These are phyloP conservation scores for Diabrotica balteata DNA, from an alignment of 2,888 invertebrate species.

Conservation along the genomic window DNA sequence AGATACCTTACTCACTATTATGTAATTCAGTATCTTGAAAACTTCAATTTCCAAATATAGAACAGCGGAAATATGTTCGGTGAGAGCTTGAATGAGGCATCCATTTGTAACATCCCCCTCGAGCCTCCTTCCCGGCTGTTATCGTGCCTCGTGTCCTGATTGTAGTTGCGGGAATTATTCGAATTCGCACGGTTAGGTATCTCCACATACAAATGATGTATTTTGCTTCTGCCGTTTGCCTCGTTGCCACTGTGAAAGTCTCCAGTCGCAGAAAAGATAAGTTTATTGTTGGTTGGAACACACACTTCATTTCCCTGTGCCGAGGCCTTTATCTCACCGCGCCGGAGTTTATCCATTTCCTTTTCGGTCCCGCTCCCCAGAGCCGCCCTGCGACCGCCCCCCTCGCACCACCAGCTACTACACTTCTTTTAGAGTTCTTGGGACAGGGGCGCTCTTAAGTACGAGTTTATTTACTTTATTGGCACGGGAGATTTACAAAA, in stretches of 20 bases:
- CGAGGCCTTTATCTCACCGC: constrained; percentile 59
- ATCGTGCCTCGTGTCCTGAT: constrained; percentile 22
- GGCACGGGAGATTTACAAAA: no score
- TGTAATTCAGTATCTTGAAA: constrained; percentile 6
- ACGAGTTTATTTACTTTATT: constrained; percentile 3
- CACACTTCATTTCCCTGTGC: constrained; percentile 59
- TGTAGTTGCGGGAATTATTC: constrained; percentile 46
- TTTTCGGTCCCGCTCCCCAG: constrained; percentile 48
- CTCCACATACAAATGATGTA: constrained; percentile 60
- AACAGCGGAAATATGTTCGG: constrained; percentile 23
- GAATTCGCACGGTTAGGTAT: constrained; percentile 57
- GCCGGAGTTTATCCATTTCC: constrained; percentile 60
- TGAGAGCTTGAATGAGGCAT: constrained; percentile 24
- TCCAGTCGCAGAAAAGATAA: constrained; percentile 60
- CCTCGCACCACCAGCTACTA: constrained; percentile 21
- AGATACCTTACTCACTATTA: no score
- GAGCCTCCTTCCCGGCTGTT: constrained; percentile 6
- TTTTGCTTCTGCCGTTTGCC: constrained; percentile 50
- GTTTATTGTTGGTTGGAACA: constrained; percentile 60
- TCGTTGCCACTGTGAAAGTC: constrained; percentile 49
- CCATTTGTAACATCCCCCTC: constrained; percentile 22
- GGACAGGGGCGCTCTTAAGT: constrained; percentile 12
- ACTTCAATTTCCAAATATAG: constrained; percentile 25
- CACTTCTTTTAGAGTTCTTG: constrained; percentile 1
- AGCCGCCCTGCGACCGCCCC: constrained; percentile 34